Conservation (phyloP, 2,888 invertebrate species). For the Capitulum mitella region DNA sequence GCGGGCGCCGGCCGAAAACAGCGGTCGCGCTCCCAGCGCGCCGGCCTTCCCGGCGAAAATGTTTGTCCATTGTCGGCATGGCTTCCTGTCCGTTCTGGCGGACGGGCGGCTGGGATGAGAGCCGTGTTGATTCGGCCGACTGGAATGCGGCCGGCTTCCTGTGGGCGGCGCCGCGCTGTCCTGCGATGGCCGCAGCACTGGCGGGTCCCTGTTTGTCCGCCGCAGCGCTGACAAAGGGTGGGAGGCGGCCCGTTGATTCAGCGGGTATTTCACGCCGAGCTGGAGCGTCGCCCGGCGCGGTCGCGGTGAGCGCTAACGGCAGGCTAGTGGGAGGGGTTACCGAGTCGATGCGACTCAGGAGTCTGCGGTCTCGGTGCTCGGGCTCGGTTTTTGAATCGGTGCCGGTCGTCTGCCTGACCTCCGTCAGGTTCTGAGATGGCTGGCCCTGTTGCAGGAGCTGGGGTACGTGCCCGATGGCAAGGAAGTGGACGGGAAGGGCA, state of each 20-base stretch:
- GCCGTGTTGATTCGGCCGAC: neutral
- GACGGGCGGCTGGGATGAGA: neutral
- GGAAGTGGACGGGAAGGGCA: constrained; percentile 34
- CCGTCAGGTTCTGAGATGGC: neutral
- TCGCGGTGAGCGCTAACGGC: too few species aligned
- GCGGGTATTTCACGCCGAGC: neutral
- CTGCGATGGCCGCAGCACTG: neutral
- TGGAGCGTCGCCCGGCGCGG: too few species aligned
- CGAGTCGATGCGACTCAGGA: too few species aligned
- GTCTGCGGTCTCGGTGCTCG: too few species aligned
- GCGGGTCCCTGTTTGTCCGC: neutral
- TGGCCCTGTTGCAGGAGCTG: neutral
- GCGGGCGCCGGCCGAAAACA: neutral
- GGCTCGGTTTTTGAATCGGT: too few species aligned
- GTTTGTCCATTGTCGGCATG: neutral
- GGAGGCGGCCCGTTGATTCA: neutral
- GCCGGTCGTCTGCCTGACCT: too few species aligned
- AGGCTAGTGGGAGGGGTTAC: too few species aligned
- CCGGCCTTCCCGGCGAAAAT: neutral
- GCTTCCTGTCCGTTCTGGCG: constrained; percentile 3
- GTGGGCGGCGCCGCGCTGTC: neutral
- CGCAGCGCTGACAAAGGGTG: neutral
- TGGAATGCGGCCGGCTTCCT: neutral
- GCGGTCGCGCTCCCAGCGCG: neutral
- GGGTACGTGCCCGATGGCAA: constrained; percentile 19